A percentile compares a stretch with the other conserved stretches of the same genome.
Conservation (phyloP, 2,888 invertebrate species). For the Endomychus coccineus region DNA sequence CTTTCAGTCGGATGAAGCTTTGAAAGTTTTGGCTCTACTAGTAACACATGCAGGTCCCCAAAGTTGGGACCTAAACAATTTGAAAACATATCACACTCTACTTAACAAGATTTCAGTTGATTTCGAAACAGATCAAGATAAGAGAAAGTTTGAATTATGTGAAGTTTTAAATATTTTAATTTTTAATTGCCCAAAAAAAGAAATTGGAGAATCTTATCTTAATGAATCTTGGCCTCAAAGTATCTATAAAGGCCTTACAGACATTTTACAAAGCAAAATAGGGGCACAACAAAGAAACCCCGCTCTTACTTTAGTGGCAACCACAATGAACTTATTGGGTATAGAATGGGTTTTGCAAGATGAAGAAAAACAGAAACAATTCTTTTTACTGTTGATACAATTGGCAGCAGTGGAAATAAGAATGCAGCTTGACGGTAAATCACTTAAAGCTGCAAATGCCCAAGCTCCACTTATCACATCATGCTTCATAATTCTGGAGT, state of each 20-base stretch:
- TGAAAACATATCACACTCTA: conserved; percentile 72
- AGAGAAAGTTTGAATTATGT: conserved; percentile 83
- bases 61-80: conserved; percentile 70
- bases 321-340: conserved; percentile 72
- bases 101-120: conserved; percentile 78
- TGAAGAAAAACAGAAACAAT: conserved; percentile 72
- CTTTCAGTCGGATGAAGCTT: conserved; percentile 83
- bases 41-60: conserved; percentile 63
- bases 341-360: conserved; percentile 78
- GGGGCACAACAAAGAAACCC: conserved; percentile 85
- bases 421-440: conserved; percentile 86
- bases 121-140: conserved; percentile 82
- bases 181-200: conserved; percentile 62
- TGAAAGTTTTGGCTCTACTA: conserved; percentile 65
- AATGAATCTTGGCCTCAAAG: conserved; percentile 77
- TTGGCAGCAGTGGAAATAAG: conserved; percentile 87
- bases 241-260: conserved; percentile 72
- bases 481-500: conserved; percentile 75
- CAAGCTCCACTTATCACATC: conserved; percentile 73
- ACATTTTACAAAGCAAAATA: conserved; percentile 80
- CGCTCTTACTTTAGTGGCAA: conserved; percentile 74
- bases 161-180: conserved; percentile 68
- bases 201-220: conserved; percentile 54
- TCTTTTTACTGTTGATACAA: conserved; percentile 75
- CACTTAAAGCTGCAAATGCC: conserved; percentile 67